Evolutionary conservation across 2,113 vertebrate species (phyloP).

Genomic region (Hoplias malabaricus): DNA sequence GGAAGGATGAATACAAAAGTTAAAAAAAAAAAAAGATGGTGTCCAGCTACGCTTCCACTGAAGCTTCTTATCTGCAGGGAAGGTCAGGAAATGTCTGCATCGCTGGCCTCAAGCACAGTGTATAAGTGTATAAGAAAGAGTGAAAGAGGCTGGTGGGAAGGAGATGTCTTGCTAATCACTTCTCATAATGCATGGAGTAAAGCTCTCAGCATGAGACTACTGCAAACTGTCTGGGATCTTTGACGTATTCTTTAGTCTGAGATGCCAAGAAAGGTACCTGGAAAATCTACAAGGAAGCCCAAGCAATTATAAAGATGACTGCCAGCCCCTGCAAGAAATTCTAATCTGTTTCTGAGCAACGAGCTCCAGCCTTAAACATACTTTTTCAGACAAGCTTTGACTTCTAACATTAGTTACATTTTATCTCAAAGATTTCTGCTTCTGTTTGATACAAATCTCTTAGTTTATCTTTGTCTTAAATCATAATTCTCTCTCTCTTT

Average conservation of each 20-base stretch:
- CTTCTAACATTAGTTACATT: not conserved
- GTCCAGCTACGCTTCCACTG: conserved; percentile 8
- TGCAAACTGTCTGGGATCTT: not conserved
- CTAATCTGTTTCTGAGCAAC: not conserved
- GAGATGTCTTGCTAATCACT: not conserved
- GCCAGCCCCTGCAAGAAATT: not conserved
- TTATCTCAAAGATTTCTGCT: not conserved
- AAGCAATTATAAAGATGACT: not conserved
- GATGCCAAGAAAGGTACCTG: not conserved
- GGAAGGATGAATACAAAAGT: not conserved
- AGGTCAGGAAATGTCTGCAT: not conserved
- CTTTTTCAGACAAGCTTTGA: not conserved
- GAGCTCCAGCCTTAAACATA: not conserved
- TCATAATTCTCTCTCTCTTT: not conserved
- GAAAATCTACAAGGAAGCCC: not conserved
- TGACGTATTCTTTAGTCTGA: not conserved
- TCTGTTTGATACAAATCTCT: not conserved
- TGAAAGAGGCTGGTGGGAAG: not conserved
- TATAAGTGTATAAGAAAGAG: not conserved
- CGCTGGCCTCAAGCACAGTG: not conserved
- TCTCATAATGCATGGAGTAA: not conserved
- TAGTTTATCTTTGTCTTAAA: not conserved
- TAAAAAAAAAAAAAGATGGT: not conserved
- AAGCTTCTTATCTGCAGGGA: not conserved
- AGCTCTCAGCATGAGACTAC: not conserved